Percentiles rank a stretch among this genome's conserved stretches.
Conservation (phyloP, 2,113 vertebrate species). For the Ochotona princeps region DNA sequence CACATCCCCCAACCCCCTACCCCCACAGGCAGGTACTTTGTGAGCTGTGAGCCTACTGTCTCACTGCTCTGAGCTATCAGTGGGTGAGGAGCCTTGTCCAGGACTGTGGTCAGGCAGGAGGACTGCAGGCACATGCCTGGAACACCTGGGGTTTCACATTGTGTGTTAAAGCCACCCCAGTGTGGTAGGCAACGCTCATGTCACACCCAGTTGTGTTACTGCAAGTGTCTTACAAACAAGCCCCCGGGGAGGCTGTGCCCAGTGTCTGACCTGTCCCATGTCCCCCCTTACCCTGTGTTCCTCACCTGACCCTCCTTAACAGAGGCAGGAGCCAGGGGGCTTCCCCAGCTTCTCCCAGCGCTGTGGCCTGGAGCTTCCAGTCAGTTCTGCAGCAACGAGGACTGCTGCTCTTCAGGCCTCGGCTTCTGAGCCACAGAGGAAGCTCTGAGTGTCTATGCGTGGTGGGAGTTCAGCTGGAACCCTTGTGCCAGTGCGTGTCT, state of each 20-base stretch:
- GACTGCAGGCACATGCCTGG: neutral
- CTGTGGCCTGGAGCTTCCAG: neutral
- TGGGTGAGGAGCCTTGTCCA: too few species aligned
- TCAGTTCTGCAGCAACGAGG: too few species aligned
- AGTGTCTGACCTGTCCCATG: fast-evolving
- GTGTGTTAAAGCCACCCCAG: too few species aligned
- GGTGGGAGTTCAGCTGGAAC: too few species aligned
- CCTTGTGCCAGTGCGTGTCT: too few species aligned
- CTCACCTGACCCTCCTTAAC: neutral
- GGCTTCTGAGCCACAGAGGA: neutral
- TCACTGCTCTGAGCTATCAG: neutral
- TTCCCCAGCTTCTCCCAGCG: neutral
- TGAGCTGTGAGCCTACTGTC: neutral
- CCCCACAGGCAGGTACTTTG: too few species aligned
- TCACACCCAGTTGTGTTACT: fast-evolving
- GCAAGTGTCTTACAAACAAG: neutral
- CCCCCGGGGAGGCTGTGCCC: too few species aligned
- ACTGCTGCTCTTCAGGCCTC: neutral
- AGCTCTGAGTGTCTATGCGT: neutral
- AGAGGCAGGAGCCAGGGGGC: neutral
- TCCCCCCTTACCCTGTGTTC: too few species aligned
- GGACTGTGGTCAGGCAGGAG: neutral
- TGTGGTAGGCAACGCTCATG: too few species aligned
- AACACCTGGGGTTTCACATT: too few species aligned
- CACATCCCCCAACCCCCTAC: too few species aligned